These are phyloP conservation scores for Brenthis ino DNA, from an alignment of 2,888 invertebrate genomes.

Conservation along the genomic window DNA sequence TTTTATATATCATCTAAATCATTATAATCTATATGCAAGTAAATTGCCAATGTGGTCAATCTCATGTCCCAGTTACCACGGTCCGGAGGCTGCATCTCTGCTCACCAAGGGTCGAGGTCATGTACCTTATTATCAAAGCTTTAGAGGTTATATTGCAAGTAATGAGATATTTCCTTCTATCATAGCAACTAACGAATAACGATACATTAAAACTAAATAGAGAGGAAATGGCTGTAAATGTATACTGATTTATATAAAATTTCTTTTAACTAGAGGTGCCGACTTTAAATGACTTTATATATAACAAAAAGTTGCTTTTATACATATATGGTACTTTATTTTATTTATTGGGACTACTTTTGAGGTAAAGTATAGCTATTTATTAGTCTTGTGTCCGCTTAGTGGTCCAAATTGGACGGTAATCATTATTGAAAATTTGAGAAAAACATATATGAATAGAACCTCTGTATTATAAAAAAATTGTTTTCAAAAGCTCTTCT, in stretches of 20 bases:
- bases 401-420: no score
- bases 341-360: no score
- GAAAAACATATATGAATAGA: no score
- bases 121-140: slow-evolving; percentile 17
- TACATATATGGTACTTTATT: no score
- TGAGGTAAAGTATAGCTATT: no score
- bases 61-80: slow-evolving; percentile 41
- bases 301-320: no score
- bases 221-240: slow-evolving; percentile 35
- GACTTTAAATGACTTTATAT: not conserved
- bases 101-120: slow-evolving; percentile 13
- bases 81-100: slow-evolving; percentile 22
- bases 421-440: no score
- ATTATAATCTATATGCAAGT: slow-evolving; percentile 37
- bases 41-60: slow-evolving; percentile 39
- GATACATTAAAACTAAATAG: slow-evolving; percentile 34
- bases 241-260: slow-evolving; percentile 16
- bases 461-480: no score
- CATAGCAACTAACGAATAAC: slow-evolving; percentile 37
- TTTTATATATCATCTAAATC: slow-evolving; percentile 33
- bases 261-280: not conserved
- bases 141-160: slow-evolving; percentile 25
- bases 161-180: slow-evolving; percentile 33
- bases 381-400: no score
- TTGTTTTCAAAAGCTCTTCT: no score